Percentiles rank a stretch among this genome's conserved stretches.
These are phyloP conservation scores for Promerops cafer DNA, from an alignment of 2,113 vertebrate genomes.

Conservation along the genomic window DNA sequence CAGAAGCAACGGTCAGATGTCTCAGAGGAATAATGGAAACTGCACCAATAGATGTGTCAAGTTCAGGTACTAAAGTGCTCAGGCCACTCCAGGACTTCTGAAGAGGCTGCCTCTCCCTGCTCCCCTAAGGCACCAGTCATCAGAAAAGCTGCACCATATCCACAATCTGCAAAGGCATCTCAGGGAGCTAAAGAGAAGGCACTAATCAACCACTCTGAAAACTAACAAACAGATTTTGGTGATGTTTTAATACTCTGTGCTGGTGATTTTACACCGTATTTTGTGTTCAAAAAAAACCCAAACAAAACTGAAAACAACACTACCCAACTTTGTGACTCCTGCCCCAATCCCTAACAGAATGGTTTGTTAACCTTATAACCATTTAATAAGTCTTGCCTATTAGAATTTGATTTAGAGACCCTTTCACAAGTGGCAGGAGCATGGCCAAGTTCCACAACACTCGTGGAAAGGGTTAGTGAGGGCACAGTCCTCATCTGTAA, in stretches of 20 bases:
- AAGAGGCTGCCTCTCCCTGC: background rate
- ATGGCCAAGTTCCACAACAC: background rate
- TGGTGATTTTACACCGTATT: background rate
- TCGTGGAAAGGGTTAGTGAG: background rate
- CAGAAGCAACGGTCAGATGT: background rate
- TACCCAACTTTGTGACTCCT: background rate
- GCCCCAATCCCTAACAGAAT: background rate
- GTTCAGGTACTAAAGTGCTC: background rate
- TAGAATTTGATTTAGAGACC: background rate
- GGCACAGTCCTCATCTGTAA: background rate
- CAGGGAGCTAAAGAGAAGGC: background rate
- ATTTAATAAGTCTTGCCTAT: background rate
- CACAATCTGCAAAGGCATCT: background rate
- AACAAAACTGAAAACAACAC: background rate
- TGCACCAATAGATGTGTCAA: background rate
- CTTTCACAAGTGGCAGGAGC: background rate
- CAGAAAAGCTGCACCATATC: fast-evolving
- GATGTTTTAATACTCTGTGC: background rate
- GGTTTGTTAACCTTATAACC: background rate
- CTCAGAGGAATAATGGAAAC: background rate
- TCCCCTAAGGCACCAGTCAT: background rate
- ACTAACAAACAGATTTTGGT: background rate
- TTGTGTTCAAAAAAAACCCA: background rate
- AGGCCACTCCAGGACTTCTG: background rate
- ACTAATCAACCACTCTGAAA: background rate